Conservation (phyloP, 2,888 invertebrate genomes). For the Epistrophe eligans region DNA sequence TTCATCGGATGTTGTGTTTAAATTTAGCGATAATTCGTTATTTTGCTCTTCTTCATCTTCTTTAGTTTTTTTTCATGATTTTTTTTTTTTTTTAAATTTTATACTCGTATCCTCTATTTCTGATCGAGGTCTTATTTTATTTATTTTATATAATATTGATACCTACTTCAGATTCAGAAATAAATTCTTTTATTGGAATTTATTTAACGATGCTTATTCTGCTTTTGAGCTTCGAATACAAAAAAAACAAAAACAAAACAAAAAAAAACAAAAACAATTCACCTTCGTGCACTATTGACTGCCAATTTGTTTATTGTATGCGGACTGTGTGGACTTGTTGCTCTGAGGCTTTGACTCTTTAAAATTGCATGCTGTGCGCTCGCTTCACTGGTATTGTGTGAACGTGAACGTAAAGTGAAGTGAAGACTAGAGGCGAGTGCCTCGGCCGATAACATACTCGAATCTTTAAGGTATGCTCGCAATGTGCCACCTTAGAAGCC, state of each 20-base stretch:
- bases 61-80: neutral
- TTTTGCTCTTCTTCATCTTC: conserved; percentile 19
- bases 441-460: conserved; percentile 19
- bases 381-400: conserved; percentile 10
- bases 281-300: conserved; percentile 73
- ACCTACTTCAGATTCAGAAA: conserved; percentile 34
- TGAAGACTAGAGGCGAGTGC: neutral
- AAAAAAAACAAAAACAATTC: conserved; percentile 53
- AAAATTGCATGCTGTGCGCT: conserved; percentile 18
- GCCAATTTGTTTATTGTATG: conserved; percentile 69
- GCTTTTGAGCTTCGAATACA: conserved; percentile 48
- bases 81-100: neutral
- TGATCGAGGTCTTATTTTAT: conserved; percentile 23
- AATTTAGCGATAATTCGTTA: conserved; percentile 63
- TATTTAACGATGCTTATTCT: conserved; percentile 39
- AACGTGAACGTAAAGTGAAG: neutral
- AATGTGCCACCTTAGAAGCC: conserved; percentile 68
- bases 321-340: conserved; percentile 47
- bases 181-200: conserved; percentile 53
- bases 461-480: conserved; percentile 53
- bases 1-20: conserved; percentile 41
- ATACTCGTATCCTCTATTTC: conserved; percentile 21
- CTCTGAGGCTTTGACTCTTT: conserved; percentile 23
- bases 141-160: conserved; percentile 22
- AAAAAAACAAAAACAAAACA: conserved; percentile 50